Conservation (phyloP, 2,113 vertebrate species). For the Zosterops japonicus region DNA sequence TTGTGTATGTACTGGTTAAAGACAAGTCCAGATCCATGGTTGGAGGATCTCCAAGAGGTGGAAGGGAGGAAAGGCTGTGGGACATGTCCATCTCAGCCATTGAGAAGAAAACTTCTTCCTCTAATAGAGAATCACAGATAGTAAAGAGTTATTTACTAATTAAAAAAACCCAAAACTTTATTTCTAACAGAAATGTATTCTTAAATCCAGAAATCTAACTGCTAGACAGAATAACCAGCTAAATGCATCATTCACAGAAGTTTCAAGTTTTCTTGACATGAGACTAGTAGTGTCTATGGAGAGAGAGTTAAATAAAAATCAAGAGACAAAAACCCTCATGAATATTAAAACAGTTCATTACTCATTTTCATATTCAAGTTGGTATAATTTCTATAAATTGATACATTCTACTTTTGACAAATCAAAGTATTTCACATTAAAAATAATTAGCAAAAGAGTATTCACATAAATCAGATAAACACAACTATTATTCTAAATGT, state of each 20-base stretch:
- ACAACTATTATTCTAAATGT: neutral
- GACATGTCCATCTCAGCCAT: constrained; percentile 99
- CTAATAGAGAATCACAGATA: constrained; percentile 42
- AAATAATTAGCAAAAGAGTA: neutral
- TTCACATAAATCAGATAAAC: neutral
- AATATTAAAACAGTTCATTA: neutral
- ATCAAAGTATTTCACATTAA: neutral
- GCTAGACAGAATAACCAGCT: neutral
- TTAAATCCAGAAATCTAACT: neutral
- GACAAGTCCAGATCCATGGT: constrained; percentile 94
- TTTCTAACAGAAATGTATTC: neutral
- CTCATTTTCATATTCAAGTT: neutral
- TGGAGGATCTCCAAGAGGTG: constrained; percentile 93
- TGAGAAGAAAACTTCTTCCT: constrained; percentile 98
- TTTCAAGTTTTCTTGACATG: neutral
- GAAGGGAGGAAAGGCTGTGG: constrained; percentile 93
- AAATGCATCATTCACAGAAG: neutral
- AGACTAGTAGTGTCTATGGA: neutral
- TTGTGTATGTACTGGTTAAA: constrained; percentile 89
- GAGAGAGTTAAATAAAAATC: neutral
- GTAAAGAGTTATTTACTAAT: neutral
- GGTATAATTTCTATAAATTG: neutral
- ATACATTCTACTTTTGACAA: neutral
- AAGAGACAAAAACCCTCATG: neutral
- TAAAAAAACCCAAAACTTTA: neutral